Evolutionary conservation across 2,888 invertebrate genomes (phyloP).

Genomic region (Microplitis deprimator): DNA sequence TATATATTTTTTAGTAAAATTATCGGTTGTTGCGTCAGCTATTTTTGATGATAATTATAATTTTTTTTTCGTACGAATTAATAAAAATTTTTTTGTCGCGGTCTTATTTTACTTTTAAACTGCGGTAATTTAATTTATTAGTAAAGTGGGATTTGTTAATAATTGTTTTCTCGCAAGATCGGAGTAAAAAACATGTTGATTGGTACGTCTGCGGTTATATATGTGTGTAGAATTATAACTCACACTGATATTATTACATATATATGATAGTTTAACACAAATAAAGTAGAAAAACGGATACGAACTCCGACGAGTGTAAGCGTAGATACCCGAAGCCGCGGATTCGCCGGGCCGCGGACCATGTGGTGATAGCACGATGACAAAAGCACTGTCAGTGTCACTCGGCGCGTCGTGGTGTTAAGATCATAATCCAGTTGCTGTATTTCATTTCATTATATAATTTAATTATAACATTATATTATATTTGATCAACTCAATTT

Average conservation of each 20-base stretch:
- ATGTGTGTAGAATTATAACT: background rate
- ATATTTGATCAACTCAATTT: no score
- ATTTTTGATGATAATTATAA: background rate
- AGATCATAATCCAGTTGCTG: slow-evolving; percentile 33
- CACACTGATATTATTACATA: background rate
- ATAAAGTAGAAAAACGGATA: no score
- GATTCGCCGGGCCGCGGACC: slow-evolving; percentile 48
- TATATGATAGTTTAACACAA: no score
- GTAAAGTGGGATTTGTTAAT: background rate
- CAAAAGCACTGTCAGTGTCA: slow-evolving; percentile 70
- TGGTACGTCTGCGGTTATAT: background rate
- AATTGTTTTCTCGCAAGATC: background rate
- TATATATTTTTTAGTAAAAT: background rate
- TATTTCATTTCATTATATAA: background rate
- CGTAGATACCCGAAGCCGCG: slow-evolving; percentile 9
- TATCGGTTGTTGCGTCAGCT: background rate
- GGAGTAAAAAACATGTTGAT: background rate
- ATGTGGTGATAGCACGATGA: slow-evolving; percentile 66
- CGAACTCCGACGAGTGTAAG: slow-evolving; percentile 13
- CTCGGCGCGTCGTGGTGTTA: slow-evolving; percentile 57
- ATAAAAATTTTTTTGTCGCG: background rate
- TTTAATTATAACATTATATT: background rate
- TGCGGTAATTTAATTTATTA: background rate
- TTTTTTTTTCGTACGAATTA: no score
- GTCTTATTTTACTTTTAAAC: background rate